Base-by-base conservation (phyloP, 2,113 vertebrate genomes). In the Periophthalmodon schlosseri region DNA sequence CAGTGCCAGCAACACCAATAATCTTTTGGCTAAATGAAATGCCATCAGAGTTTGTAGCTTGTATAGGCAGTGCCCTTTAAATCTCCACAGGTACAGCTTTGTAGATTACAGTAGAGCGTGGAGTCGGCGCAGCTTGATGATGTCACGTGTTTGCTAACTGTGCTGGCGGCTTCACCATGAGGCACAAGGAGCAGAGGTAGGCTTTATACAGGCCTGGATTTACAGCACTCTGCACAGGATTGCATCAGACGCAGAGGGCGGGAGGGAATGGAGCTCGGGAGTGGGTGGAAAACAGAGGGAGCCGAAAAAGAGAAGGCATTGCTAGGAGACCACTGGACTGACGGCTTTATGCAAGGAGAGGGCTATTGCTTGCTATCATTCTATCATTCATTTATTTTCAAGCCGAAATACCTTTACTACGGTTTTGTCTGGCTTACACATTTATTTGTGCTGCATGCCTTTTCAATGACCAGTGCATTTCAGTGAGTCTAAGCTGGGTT, bases 211-310 rank as follows among this genome's bases (percentile, higher is more conserved):
- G 87, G 81, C 86, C 78, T 86, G 85, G 85, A 89, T 92, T 92
- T 93, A 91, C 91, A 92, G 86, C 87, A 79, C 85, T 91, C 87
- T 89, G 87, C 89, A 91, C 89, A 84, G 87, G 90, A 93, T 93
- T 93, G 91, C 91, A 93, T 93, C 90, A 91, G 91, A 90, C 87
- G 81, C 69, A 73, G 82, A 81, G 84, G 82, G 83, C 75, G 73
- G 68, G 78, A 76, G 81, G 68, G 75, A 83, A 75, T 68, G 73
- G 72, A 81, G 81, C 68, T 15, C 77, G 75, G 72, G 79, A 84
- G 85, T 82, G 85, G 82, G 87, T 83, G 77, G 81, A 87, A 90
- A 89, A 80, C 52, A 24, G 77, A 87, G 83, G 61, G 76, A 85
- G 78, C 78, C 39, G 21, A 84, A 84, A 44, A 72, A 80, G 77